These are phyloP conservation scores for Rhynchopsitta pachyrhyncha DNA, from an alignment of 2,113 vertebrate species.

Conservation along the genomic window DNA sequence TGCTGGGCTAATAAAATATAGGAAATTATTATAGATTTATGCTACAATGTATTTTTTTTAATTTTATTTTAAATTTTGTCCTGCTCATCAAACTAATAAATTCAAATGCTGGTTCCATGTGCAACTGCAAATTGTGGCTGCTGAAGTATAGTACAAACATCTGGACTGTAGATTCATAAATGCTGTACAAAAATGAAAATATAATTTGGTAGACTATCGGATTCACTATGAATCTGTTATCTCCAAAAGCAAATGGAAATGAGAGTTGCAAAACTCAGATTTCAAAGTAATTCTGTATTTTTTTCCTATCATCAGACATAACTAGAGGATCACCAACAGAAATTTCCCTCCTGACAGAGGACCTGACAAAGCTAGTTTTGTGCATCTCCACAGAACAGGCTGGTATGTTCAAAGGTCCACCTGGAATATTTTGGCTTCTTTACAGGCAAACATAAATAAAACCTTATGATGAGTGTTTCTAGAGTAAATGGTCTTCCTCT, in stretches of 20 bases:
- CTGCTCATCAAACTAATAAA: not conserved
- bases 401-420: not conserved
- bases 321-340: not conserved
- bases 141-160: not conserved
- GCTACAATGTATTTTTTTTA: not conserved
- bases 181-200: not conserved
- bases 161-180: not conserved
- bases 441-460: not conserved
- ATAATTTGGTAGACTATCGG: not conserved
- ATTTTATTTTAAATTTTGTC: not conserved
- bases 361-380: not conserved
- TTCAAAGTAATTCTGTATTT: not conserved
- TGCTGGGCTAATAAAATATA: not conserved
- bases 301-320: not conserved
- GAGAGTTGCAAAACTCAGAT: not conserved
- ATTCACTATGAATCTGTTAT: not conserved
- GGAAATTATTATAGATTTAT: not conserved
- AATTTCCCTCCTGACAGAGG: not conserved
- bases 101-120: not conserved
- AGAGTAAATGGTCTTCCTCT: conserved; percentile 16
- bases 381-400: not conserved
- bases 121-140: not conserved
- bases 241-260: not conserved
- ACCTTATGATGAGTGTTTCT: not conserved
- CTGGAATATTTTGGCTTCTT: not conserved